Base-by-base conservation (phyloP, 2,888 invertebrate genomes). In the Serrognathus titanus region DNA sequence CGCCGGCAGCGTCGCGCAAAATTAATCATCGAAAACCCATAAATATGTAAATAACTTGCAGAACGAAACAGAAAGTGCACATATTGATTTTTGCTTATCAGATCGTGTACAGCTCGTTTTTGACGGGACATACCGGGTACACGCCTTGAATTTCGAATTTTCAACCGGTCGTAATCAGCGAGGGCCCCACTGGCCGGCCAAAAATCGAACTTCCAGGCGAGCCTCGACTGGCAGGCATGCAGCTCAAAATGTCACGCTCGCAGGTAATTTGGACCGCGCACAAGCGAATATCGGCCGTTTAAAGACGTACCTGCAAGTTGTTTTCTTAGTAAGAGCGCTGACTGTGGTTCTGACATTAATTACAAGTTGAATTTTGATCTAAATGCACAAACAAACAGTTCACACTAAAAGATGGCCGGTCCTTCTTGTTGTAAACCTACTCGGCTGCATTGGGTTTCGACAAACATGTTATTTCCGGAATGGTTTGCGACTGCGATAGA, bases 291-390 rank as follows among this genome's bases (percentile, higher is more conserved):
- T 53, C 53, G 54, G 37, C 52, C 56, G 10, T 38, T 53, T 75
- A 75, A 74, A 73, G 62, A 82, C 84, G 82, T 85, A 94, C 94
- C 94, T 88, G 94, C 92, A 84, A 94, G 85, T 85, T 94, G 94
- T 87, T 94, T 94, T 83, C 92, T 89, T 82, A 94, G 85, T 84
- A 94, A 85, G 82, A 94, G 88, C 81, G 94, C 90, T 82, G 94
- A 94, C 89, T 94, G 94, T 87, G 88, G 88, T 85, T 93, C 92
- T 87, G 92, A 92, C 93, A 93, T 93, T 88, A 88, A 89, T 88
- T 87, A 86, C 86, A 85, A 85, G 83, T 86, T 83, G 82, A 84
- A 86, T 87, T 85, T 86, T 85, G 84, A 86, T 83, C 83, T 83
- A 83, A 83, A 81, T 82, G 82, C 82, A 84, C 83, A 84, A 84